These are phyloP conservation scores for Epinephelus lanceolatus DNA, from an alignment of 2,113 vertebrate genomes.

Conservation along the genomic window DNA sequence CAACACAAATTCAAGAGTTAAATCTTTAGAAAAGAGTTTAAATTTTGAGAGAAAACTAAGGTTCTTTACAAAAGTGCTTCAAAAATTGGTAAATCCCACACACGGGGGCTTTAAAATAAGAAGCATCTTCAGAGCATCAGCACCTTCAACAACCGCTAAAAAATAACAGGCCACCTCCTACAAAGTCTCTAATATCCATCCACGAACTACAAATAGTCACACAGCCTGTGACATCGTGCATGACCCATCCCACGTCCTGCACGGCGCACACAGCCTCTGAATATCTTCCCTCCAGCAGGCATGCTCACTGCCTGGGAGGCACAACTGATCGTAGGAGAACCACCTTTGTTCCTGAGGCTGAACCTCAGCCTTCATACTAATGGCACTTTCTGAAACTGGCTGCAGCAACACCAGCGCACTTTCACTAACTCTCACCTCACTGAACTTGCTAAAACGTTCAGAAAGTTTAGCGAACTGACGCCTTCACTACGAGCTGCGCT, in stretches of 20 bases:
- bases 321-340: constrained; percentile 17
- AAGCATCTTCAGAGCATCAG: constrained; percentile 5
- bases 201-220: constrained; percentile 36
- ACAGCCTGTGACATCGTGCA: constrained; percentile 5
- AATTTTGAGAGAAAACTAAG: background rate
- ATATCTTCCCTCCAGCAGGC: constrained; percentile 17
- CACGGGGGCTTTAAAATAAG: constrained; percentile 26
- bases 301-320: constrained; percentile 5
- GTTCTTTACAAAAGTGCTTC: background rate
- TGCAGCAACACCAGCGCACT: background rate
- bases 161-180: constrained; percentile 48
- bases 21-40: background rate
- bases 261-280: constrained; percentile 6
- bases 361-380: constrained; percentile 8
- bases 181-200: constrained; percentile 49
- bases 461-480: background rate
- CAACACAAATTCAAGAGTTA: background rate
- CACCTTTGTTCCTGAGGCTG: background rate
- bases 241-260: constrained; percentile 58
- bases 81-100: constrained; percentile 38
- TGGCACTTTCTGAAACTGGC: background rate
- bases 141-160: constrained; percentile 21
- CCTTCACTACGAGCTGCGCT: background rate
- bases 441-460: background rate
- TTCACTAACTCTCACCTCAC: background rate